phyloP scores from a whole-genome alignment of 2,888 invertebrate genomes.

The Lasioglossum leucozonium region DNA sequence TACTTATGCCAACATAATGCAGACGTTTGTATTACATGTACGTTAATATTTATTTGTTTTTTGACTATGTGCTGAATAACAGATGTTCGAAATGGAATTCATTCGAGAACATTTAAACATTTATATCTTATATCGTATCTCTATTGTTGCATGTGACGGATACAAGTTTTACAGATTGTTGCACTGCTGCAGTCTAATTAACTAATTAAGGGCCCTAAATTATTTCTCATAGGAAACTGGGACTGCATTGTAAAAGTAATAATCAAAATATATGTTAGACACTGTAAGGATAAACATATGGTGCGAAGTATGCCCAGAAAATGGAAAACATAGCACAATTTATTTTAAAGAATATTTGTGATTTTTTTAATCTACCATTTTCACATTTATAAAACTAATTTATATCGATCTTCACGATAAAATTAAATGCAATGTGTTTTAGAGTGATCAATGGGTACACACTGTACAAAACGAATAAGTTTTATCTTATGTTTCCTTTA shows the following conservation, averaged over 20 bases:
- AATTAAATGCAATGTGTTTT: conserved; percentile 40
- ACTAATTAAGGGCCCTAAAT: conserved; percentile 57
- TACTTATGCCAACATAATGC: conserved; percentile 38
- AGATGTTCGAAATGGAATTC: conserved; percentile 44
- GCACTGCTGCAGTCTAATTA: conserved; percentile 52
- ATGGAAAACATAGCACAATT: conserved; percentile 67
- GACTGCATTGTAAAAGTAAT: conserved; percentile 66
- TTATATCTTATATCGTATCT: conserved; percentile 44
- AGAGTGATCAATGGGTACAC: conserved; percentile 40
- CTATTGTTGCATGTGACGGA: conserved; percentile 52
- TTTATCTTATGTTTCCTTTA: conserved; percentile 22
- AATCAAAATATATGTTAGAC: conserved; percentile 74
- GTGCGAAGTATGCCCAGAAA: conserved; percentile 58
- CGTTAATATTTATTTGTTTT: conserved; percentile 65
- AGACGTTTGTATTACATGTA: conserved; percentile 43
- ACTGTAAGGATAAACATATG: conserved; percentile 58
- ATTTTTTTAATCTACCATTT: conserved; percentile 57
- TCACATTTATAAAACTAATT: conserved; percentile 65
- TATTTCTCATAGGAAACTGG: conserved; percentile 58
- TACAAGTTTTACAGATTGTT: conserved; percentile 58
- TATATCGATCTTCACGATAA: conserved; percentile 43
- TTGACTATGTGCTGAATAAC: conserved; percentile 33
- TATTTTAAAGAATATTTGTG: conserved; percentile 63
- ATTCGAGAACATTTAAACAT: conserved; percentile 12
- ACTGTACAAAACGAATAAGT: conserved; percentile 58